Evolutionary conservation across 2,888 invertebrate species (phyloP).

Genomic region (Eilema sororculum): DNA sequence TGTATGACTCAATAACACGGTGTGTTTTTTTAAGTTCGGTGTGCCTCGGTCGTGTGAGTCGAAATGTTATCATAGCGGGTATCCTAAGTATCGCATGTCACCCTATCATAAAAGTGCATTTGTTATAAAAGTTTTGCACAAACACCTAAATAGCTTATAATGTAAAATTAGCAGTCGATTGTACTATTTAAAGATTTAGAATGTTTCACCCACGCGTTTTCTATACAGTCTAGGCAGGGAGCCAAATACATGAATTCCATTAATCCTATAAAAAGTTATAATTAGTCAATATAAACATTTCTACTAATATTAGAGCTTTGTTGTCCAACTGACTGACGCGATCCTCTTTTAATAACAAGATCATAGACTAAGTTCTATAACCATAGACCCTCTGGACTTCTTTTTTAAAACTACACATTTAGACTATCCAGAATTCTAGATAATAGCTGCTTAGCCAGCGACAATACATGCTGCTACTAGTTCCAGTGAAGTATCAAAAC

Average conservation of each 20-base stretch:
- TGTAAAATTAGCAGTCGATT: conserved; percentile 42
- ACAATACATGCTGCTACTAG: no score
- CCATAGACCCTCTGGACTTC: background rate
- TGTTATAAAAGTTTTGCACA: conserved; percentile 56
- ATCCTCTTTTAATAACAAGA: background rate
- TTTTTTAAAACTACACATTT: background rate
- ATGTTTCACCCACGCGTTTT: conserved; percentile 21
- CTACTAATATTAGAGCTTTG: conserved; percentile 10
- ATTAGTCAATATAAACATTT: conserved; percentile 28
- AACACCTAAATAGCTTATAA: conserved; percentile 50
- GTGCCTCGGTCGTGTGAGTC: conserved; percentile 38
- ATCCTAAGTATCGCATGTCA: conserved; percentile 78
- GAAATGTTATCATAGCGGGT: conserved; percentile 70
- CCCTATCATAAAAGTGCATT: conserved; percentile 78
- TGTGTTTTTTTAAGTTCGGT: conserved; percentile 38
- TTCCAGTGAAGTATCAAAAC: background rate
- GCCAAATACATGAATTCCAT: conserved; percentile 28
- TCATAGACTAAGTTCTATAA: background rate
- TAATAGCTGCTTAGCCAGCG: background rate
- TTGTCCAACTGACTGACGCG: background rate
- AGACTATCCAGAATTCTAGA: no score
- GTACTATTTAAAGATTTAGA: conserved; percentile 26
- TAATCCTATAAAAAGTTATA: conserved; percentile 23
- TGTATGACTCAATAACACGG: conserved; percentile 23
- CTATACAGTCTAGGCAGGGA: conserved; percentile 26